These are phyloP conservation scores for Spatula versicolor DNA, from an alignment of 2,797 vertebrate genomes.

Conservation along the genomic window DNA sequence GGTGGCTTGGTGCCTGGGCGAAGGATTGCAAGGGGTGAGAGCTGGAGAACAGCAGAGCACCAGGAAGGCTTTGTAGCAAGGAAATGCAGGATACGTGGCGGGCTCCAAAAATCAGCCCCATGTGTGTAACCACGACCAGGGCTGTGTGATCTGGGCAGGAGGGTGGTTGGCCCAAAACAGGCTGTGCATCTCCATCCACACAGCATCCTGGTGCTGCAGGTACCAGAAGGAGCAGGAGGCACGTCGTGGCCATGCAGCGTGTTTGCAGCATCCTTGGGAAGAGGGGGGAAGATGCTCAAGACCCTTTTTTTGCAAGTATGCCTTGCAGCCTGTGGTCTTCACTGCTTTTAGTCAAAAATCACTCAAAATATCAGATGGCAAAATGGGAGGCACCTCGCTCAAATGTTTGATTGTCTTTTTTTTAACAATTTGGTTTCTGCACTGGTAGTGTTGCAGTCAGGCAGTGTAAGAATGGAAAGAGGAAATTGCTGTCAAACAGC, in stretches of 20 bases:
- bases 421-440: neutral
- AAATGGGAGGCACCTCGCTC: neutral
- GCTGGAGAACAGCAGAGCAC: neutral
- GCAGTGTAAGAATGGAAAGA: slow-evolving; percentile 34
- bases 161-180: neutral
- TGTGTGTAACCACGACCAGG: neutral
- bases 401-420: neutral
- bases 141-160: neutral
- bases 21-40: neutral
- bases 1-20: neutral
- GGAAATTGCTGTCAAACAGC: slow-evolving; percentile 67
- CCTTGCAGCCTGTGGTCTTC: neutral
- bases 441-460: neutral
- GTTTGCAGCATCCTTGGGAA: neutral
- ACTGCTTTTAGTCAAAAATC: neutral
- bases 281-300: neutral
- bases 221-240: no score
- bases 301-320: fast-evolving
- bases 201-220: neutral
- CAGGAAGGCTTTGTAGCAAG: neutral
- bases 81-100: neutral
- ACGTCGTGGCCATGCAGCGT: fast-evolving
- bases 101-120: neutral
- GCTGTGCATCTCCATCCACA: fast-evolving
- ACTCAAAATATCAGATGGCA: neutral